Evolutionary conservation across 2,797 vertebrate genomes (phyloP), one percentile per base, ranked within the genome.

Genomic region (Erpetoichthys calabaricus): DNA sequence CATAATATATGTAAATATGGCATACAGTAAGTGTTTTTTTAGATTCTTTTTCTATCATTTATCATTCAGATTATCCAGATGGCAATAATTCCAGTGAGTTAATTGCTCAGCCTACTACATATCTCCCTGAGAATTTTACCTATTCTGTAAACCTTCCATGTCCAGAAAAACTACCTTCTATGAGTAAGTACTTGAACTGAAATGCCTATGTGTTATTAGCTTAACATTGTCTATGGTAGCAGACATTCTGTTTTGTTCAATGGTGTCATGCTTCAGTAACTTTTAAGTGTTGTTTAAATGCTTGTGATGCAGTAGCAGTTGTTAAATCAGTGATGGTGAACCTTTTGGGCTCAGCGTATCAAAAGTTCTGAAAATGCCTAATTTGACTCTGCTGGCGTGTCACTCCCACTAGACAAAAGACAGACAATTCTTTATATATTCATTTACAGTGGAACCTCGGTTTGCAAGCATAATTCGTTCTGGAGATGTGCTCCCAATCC

Each of bases 81-180:
- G 90, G 92, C 68, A 94, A 67, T 75, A 97, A 92, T 80, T 91
- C 92, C 61, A 96, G 91, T 68, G 92, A 97, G 73, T 92, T 79
- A 67, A 68, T 91, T 75, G 82, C 84, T 69, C 94, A 96, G 75
- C 90, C 91, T 61, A 89, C 89, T 58, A 81, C 88, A 45, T 97
- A 92, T 75, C 90, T 98, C 68, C 94, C 94, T 46, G 92, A 95
- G 78, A 97, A 98, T 76, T 97, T 98, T 79, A 95, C 91, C 51
- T 94, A 94, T 47, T 85, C 83, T 72, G 86, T 88, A 65, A 84
- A 87, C 68, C 87, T 93, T 63, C 86, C 91, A 64, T 98, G 94
- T 70, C 94, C 94, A 53, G 89, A 97, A 74, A 89, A 92, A 68
- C 84, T 98, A 80, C 94, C 94, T 89, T 94, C 90, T 69, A 97